Percentiles rank a stretch among this genome's conserved stretches.
Conservation (phyloP, 2,113 vertebrate genomes). For the Eidolon helvum region DNA sequence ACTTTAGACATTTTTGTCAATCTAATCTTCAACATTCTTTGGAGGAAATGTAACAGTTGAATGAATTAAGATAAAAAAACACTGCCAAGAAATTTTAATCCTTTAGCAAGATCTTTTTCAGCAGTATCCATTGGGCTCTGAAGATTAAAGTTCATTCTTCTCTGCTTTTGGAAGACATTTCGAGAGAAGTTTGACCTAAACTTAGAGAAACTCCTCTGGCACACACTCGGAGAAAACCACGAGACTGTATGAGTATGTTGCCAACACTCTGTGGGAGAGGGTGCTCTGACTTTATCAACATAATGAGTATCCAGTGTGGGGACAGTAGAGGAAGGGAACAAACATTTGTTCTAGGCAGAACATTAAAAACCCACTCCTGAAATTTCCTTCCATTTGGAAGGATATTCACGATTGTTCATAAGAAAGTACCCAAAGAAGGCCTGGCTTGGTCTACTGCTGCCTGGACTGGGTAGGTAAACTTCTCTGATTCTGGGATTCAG, state of each 20-base stretch:
- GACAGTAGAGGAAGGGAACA: not conserved
- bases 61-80: not conserved
- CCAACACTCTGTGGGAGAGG: not conserved
- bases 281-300: not conserved
- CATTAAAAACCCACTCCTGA: not conserved
- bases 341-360: not conserved
- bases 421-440: not conserved
- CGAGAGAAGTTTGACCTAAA: not conserved
- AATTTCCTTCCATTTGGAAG: not conserved
- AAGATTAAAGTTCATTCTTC: not conserved
- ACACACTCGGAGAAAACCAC: not conserved
- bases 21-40: not conserved
- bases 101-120: not conserved
- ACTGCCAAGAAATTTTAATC: not conserved
- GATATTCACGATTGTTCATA: not conserved
- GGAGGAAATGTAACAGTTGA: not conserved
- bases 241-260: not conserved
- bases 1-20: not conserved
- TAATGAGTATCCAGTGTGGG: not conserved
- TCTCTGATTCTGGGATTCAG: not conserved
- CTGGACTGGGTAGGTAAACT: not conserved
- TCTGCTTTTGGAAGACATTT: not conserved
- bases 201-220: not conserved
- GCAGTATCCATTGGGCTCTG: not conserved
- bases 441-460: not conserved